phyloP scores from a whole-genome alignment of 2,888 invertebrate species.

The Luperina nickerlii region DNA sequence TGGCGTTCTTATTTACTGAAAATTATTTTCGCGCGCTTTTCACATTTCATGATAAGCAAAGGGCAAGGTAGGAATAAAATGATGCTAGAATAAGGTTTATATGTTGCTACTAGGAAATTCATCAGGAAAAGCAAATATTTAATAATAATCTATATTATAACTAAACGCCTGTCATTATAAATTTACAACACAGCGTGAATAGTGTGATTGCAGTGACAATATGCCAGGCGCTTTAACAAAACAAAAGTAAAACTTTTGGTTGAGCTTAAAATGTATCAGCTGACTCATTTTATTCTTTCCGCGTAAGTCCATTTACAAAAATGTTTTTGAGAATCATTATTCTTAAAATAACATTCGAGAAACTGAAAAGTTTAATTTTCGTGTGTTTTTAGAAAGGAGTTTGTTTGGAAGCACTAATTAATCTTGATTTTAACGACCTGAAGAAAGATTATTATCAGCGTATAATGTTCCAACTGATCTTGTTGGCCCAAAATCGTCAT shows the following conservation, averaged over 20 bases:
- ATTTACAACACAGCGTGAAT: neutral
- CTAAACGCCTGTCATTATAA: conserved; percentile 27
- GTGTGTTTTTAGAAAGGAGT: neutral
- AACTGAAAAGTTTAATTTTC: neutral
- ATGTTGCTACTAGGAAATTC: neutral
- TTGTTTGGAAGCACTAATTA: neutral
- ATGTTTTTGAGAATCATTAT: conserved; percentile 1
- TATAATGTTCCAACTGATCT: too few species aligned
- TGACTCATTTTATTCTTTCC: conserved; percentile 19
- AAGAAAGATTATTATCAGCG: neutral
- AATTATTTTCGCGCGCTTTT: conserved; percentile 19
- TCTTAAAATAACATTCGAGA: conserved; percentile 13
- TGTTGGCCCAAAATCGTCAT: too few species aligned
- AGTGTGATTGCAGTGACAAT: conserved; percentile 11
- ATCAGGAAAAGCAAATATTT: neutral
- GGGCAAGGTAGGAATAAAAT: neutral
- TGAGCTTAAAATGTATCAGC: conserved; percentile 15
- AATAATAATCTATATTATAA: neutral
- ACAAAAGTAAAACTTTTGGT: too few species aligned
- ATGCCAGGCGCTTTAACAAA: conserved; percentile 18
- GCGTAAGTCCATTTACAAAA: conserved; percentile 10
- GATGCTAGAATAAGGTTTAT: neutral
- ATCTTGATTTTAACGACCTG: neutral
- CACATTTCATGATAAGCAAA: neutral
- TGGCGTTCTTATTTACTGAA: conserved; percentile 13